Base-by-base conservation (phyloP, 1,140 invertebrate species). In the Pseudobourletiella spinata region DNA sequence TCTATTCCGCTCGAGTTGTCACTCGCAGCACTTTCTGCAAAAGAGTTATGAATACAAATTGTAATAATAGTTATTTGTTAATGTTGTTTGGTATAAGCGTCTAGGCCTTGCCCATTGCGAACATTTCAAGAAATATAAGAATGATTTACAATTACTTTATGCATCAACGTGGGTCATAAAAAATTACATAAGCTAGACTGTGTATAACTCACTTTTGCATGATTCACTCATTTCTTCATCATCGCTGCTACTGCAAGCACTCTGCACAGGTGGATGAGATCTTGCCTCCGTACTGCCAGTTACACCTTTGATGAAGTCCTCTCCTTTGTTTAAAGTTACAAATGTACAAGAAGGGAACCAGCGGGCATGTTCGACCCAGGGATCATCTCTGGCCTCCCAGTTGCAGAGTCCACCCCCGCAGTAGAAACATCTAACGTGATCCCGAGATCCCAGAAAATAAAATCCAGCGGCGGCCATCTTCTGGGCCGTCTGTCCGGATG, bases 341-440 rank as follows among this genome's bases (percentile, higher is more conserved):
- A 85, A 94, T 3, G 81, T 82, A 76, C 92, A 96, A 66, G 82
- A 80, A 2, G 88, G 84, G 78, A 91, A 94, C 89, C 89, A 94
- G 70, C 84, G 81, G 15, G 89, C 89, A 77, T 96, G 93, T 73
- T 95, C 91, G 44, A 81, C 78, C 91, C 90, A 94, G 14, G 89
- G 88, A 72, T 89, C 84, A 74, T 95, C 92, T n/a, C 82, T 81
- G 35, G 81, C 78, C 74, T 89, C 85, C 92, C 92, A 97, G 71
- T 86, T 84, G 63, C 85, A 79, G 24, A 95, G 76, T 0, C 88
- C 89, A 25, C 89, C 88, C 73, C 89, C 86, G 76, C 93, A 97
- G 76, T 91, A 86, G 76, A 93, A 95, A 78, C 93, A 97, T 51
- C 87, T 81, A 3, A 94, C 90, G 77, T 87, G 80, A 76, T 88